Evolutionary conservation across 2,888 invertebrate genomes (phyloP).

Genomic region (Drosophila algonquin): DNA sequence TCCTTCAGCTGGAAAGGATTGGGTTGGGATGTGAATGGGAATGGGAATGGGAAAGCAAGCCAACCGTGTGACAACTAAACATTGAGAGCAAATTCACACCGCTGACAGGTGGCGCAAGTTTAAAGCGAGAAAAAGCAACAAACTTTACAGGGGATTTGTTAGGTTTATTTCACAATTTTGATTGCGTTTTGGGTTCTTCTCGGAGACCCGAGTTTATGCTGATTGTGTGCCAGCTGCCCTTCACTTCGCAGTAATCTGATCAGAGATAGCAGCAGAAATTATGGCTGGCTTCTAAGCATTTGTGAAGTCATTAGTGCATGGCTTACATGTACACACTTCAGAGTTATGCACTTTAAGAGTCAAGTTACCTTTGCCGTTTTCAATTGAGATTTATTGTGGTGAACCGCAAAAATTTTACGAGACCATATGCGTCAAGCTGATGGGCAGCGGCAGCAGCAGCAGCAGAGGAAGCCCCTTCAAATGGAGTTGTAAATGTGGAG

Average conservation of each 20-base stretch:
- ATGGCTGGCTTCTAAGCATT: conserved; percentile 10
- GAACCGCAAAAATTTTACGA: conserved; percentile 30
- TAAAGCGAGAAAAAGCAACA: conserved; percentile 34
- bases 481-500: conserved; percentile 11
- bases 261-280: conserved; percentile 10
- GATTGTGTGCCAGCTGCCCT: conserved; percentile 22
- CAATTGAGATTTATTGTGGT: conserved; percentile 58
- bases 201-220: conserved; percentile 20
- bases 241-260: conserved; percentile 10
- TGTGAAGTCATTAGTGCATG: conserved; percentile 35
- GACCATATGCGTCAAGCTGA: conserved; percentile 31
- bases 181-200: conserved; percentile 35
- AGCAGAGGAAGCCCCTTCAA: conserved; percentile 9
- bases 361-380: conserved; percentile 28
- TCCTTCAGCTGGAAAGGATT: not conserved
- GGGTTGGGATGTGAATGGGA: not conserved
- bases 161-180: conserved; percentile 43
- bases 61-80: conserved; percentile 28
- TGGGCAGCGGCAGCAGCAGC: not conserved
- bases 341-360: conserved; percentile 34
- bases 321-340: conserved; percentile 1
- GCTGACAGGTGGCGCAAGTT: conserved; percentile 59
- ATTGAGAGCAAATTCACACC: conserved; percentile 28
- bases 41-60: not conserved
- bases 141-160: conserved; percentile 41